Conservation (phyloP, 2,797 vertebrate genomes). For the Phataginus tetradactyla region DNA sequence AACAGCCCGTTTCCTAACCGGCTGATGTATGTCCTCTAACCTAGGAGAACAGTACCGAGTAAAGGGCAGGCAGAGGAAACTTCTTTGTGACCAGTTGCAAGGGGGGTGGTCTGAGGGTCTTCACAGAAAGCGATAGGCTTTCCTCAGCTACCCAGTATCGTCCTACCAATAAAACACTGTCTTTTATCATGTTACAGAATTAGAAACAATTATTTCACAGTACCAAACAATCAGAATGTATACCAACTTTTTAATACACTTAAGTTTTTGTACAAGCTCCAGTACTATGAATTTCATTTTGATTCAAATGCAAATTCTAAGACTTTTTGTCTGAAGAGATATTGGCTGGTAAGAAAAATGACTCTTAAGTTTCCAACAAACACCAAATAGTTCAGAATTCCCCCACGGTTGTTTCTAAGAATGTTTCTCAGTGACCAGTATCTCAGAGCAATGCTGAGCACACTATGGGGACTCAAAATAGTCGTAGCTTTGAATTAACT, state of each 20-base stretch:
- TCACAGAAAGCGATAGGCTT: not conserved
- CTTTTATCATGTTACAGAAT: not conserved
- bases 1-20: not conserved
- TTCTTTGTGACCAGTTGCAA: not conserved
- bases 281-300: not conserved
- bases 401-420: not conserved
- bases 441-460: not conserved
- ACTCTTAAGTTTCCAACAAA: conserved; percentile 37
- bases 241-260: not conserved
- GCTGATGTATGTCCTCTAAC: not conserved
- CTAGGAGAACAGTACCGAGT: not conserved
- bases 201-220: not conserved
- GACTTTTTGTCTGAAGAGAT: not conserved
- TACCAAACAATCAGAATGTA: not conserved
- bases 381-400: not conserved
- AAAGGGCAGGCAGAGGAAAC: not conserved
- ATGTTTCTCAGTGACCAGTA: not conserved
- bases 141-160: not conserved
- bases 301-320: conserved; percentile 36
- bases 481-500: not conserved
- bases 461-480: not conserved
- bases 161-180: not conserved
- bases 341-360: not conserved
- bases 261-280: not conserved
- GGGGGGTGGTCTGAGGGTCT: not conserved